Conservation (phyloP, 1,140 invertebrate genomes). For the Eumeta japonica region DNA sequence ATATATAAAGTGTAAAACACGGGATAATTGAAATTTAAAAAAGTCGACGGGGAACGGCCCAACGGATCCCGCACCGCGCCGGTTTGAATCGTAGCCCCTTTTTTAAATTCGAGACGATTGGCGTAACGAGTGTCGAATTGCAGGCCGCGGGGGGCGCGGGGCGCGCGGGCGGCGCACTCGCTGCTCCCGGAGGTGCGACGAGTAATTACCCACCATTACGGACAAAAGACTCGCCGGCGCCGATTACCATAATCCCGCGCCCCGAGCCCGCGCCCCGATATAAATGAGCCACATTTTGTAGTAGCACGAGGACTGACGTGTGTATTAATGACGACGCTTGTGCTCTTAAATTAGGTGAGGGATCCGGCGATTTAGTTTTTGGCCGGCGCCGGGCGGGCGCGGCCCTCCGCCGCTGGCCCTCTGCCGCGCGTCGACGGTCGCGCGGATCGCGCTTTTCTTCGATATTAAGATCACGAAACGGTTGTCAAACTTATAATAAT, state of each 20-base stretch:
- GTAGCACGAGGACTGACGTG: slow-evolving; percentile 48
- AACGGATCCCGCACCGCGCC: slow-evolving; percentile 37
- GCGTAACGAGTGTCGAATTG: slow-evolving; percentile 55
- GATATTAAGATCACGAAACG: too few species aligned
- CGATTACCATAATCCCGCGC: slow-evolving; percentile 54
- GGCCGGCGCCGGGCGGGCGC: slow-evolving; percentile 25
- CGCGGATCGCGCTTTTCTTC: too few species aligned
- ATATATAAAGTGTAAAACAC: not conserved
- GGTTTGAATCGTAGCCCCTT: slow-evolving; percentile 48
- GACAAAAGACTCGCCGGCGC: slow-evolving; percentile 53
- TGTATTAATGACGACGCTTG: slow-evolving; percentile 55
- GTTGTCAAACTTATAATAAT: slow-evolving; percentile 42
- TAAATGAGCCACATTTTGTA: slow-evolving; percentile 54
- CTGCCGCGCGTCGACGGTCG: too few species aligned
- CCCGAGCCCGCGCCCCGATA: slow-evolving; percentile 38
- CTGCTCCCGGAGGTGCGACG: slow-evolving; percentile 42
- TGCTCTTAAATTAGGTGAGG: slow-evolving; percentile 53
- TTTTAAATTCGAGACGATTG: slow-evolving; percentile 54
- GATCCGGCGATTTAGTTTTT: slow-evolving; percentile 52
- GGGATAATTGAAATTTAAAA: slow-evolving; percentile 7
- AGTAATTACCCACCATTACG: slow-evolving; percentile 54
- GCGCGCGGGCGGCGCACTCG: slow-evolving; percentile 32
- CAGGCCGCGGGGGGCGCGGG: slow-evolving; percentile 30
- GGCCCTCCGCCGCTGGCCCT: slow-evolving; percentile 7
- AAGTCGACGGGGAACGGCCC: slow-evolving; percentile 19